Evolutionary conservation across 1,140 invertebrate genomes (phyloP).

Genomic region (Notospermus geniculatus): DNA sequence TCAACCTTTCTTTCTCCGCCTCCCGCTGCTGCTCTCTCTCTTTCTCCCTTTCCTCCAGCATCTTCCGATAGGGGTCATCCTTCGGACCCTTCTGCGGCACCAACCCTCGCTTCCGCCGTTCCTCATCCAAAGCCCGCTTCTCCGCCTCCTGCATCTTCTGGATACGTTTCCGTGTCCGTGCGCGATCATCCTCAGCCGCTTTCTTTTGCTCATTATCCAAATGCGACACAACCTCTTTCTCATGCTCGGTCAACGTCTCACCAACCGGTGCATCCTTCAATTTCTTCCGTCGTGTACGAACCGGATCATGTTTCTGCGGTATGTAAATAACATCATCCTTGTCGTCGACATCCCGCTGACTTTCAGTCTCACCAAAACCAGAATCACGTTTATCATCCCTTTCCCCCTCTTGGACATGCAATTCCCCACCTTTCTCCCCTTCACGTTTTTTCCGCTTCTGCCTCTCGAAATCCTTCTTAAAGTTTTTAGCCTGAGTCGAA

Average conservation of each 20-base stretch:
- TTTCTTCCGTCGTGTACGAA: slow-evolving; percentile 19
- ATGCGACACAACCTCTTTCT: background rate
- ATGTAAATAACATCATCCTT: background rate
- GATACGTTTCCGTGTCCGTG: slow-evolving; percentile 34
- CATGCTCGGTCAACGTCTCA: background rate
- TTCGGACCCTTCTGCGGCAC: slow-evolving; percentile 27
- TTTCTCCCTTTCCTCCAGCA: slow-evolving; percentile 37
- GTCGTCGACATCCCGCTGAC: slow-evolving; percentile 1
- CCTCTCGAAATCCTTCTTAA: slow-evolving; percentile 49
- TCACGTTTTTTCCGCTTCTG: slow-evolving; percentile 29
- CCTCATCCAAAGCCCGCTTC: slow-evolving; percentile 40
- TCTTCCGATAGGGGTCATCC: slow-evolving; percentile 39
- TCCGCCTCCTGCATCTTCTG: slow-evolving; percentile 42
- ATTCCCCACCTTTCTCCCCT: background rate
- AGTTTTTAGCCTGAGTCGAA: slow-evolving; percentile 34
- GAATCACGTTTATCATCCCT: slow-evolving; percentile 31
- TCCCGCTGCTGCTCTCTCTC: slow-evolving; percentile 40
- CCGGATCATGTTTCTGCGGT: background rate
- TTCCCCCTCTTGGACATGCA: slow-evolving; percentile 16
- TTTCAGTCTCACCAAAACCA: slow-evolving; percentile 44
- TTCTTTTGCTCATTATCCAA: slow-evolving; percentile 39
- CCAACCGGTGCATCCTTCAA: background rate
- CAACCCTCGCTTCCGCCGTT: slow-evolving; percentile 34
- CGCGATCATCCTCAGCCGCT: slow-evolving; percentile 37
- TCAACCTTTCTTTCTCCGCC: slow-evolving; percentile 21